These are phyloP conservation scores for Bugulina stolonifera DNA, from an alignment of 2,888 invertebrate species.

Conservation along the genomic window DNA sequence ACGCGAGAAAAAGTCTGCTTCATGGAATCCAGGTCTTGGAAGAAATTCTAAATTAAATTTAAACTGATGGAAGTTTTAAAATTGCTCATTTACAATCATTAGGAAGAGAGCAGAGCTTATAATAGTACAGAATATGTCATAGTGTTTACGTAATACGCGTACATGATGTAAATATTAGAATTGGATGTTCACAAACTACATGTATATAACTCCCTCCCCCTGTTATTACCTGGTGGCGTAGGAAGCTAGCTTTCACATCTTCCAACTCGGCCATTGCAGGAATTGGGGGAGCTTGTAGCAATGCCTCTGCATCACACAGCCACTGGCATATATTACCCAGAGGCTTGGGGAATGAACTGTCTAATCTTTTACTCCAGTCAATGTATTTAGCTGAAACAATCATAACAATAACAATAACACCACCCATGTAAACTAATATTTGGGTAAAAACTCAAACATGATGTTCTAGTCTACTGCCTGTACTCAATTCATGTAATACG, in stretches of 20 bases:
- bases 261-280: conserved; percentile 60
- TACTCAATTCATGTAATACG: no score
- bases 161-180: no score
- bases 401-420: not conserved
- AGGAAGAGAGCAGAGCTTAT: no score
- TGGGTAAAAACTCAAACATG: no score
- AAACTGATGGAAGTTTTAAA: no score
- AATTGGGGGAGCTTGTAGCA: conserved; percentile 36
- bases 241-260: conserved; percentile 38
- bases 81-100: no score
- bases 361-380: conserved; percentile 79
- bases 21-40: conserved; percentile 73
- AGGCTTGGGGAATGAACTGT: conserved; percentile 76
- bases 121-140: no score
- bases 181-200: no score
- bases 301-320: conserved; percentile 68
- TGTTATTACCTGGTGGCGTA: conserved; percentile 71
- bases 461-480: no score
- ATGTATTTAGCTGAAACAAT: conserved; percentile 14
- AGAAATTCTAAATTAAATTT: conserved; percentile 63
- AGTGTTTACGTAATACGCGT: no score
- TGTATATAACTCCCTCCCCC: no score
- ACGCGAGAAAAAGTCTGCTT: conserved; percentile 72
- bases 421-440: no score
- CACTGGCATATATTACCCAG: conserved; percentile 81